Percentiles rank a stretch among this genome's conserved stretches.
Conservation (phyloP, 2,888 invertebrate genomes). For the Agrilus mali region DNA sequence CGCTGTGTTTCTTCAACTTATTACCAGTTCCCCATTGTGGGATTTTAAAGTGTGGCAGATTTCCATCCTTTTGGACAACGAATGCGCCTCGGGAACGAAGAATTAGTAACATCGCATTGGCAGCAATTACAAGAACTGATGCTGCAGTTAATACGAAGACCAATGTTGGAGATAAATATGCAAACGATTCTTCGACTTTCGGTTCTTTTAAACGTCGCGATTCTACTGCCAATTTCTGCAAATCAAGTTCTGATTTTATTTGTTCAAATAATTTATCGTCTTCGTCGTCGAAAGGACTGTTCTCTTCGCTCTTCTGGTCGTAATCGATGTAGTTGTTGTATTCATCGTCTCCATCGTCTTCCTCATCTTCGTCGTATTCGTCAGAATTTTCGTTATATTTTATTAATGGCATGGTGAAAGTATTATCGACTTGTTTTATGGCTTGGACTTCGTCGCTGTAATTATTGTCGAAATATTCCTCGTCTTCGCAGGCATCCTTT, state of each 20-base stretch:
- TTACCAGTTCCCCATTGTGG: conserved; percentile 24
- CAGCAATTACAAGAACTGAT: conserved; percentile 39
- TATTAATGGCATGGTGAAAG: neutral
- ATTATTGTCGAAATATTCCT: conserved; percentile 12
- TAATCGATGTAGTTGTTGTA: conserved; percentile 34
- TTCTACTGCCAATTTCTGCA: conserved; percentile 1
- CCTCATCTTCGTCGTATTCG: conserved; percentile 3
- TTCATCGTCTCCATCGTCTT: conserved; percentile 31
- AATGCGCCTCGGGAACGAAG: conserved; percentile 24
- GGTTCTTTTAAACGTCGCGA: neutral
- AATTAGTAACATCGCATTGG: conserved; percentile 26
- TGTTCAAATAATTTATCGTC: conserved; percentile 6
- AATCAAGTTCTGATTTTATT: conserved; percentile 3
- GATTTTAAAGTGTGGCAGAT: conserved; percentile 28
- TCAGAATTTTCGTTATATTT: conserved; percentile 1
- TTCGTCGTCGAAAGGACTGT: conserved; percentile 2
- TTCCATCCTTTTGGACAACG: conserved; percentile 23
- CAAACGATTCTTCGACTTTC: conserved; percentile 24
- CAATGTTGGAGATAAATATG: conserved; percentile 44
- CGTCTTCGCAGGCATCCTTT: conserved; percentile 24
- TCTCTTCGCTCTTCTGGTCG: conserved; percentile 18
- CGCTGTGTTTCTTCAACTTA: conserved; percentile 55
- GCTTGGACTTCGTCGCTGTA: conserved; percentile 17
- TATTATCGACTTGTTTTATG: conserved; percentile 11
- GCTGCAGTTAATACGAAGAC: conserved; percentile 45